These are phyloP conservation scores for Leucania comma DNA, from an alignment of 2,888 invertebrate genomes.

Conservation along the genomic window DNA sequence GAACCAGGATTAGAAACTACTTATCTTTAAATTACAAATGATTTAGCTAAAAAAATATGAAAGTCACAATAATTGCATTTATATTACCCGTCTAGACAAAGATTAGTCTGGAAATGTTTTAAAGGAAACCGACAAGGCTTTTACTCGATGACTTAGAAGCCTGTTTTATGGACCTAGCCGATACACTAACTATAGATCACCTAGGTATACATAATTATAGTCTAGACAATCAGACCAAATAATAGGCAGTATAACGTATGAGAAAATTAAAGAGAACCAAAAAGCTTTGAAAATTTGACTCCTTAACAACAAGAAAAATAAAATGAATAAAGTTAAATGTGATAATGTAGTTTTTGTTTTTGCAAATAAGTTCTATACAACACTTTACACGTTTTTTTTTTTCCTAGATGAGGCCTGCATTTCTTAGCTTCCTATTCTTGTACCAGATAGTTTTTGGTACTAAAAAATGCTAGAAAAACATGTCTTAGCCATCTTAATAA, in stretches of 20 bases:
- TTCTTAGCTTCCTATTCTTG: no score
- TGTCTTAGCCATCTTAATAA: accelerated
- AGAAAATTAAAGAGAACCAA: not conserved
- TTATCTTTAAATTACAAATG: not conserved
- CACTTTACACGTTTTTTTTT: no score
- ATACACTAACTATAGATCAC: not conserved
- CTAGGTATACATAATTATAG: not conserved
- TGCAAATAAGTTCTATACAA: no score
- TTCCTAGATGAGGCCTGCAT: no score
- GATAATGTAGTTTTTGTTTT: not conserved
- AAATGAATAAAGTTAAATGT: not conserved
- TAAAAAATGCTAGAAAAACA: no score
- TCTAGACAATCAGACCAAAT: not conserved
- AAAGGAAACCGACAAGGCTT: not conserved
- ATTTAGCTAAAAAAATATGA: not conserved
- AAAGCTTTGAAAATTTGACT: not conserved
- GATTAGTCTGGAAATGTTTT: not conserved
- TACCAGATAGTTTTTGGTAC: no score
- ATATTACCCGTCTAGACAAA: not conserved
- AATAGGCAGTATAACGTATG: not conserved
- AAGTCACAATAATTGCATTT: constrained; percentile 5
- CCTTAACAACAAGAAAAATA: not conserved
- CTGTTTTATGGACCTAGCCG: not conserved
- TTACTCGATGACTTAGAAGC: not conserved
- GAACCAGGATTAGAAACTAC: no score